These are phyloP conservation scores for Polypterus bichir DNA, from an alignment of 2,113 vertebrate species.

Conservation along the genomic window DNA sequence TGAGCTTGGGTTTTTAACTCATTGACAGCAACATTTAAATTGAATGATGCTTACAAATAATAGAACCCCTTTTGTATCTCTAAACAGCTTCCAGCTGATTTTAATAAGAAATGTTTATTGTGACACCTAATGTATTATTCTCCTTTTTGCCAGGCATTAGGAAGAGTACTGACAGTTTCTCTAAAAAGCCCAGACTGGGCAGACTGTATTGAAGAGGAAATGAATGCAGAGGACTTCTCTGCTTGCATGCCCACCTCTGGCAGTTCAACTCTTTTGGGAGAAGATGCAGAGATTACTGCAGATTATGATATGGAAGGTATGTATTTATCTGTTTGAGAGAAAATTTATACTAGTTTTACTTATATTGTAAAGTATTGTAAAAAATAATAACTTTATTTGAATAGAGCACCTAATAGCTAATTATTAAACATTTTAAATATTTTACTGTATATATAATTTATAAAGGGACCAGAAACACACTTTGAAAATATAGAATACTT, in stretches of 20 bases:
- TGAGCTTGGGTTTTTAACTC: too few relatives aligned
- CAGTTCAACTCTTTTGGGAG: constrained; percentile 87
- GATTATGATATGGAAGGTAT: constrained; percentile 96
- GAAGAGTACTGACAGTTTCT: constrained; percentile 63
- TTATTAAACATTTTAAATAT: too few relatives aligned
- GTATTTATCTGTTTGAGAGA: constrained; percentile 6
- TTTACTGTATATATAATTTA: too few relatives aligned
- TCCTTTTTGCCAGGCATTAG: constrained; percentile 57
- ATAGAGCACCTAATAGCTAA: too few relatives aligned
- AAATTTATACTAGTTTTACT: neutral
- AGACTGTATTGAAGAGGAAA: constrained; percentile 84
- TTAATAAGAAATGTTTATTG: neutral
- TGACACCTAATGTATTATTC: too few relatives aligned
- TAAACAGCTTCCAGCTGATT: neutral
- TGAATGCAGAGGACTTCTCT: constrained; percentile 80
- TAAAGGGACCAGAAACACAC: too few relatives aligned
- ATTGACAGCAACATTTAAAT: too few relatives aligned
- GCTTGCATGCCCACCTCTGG: constrained; percentile 70
- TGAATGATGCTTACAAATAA: neutral
- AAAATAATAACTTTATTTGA: too few relatives aligned
- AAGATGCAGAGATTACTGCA: constrained; percentile 76
- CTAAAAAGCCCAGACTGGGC: constrained; percentile 92
- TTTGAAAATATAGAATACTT: too few relatives aligned
- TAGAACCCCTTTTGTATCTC: constrained; percentile 6
- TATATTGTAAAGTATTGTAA: too few relatives aligned